Conservation (phyloP, 2,797 vertebrate genomes). For the Pampus argenteus region DNA sequence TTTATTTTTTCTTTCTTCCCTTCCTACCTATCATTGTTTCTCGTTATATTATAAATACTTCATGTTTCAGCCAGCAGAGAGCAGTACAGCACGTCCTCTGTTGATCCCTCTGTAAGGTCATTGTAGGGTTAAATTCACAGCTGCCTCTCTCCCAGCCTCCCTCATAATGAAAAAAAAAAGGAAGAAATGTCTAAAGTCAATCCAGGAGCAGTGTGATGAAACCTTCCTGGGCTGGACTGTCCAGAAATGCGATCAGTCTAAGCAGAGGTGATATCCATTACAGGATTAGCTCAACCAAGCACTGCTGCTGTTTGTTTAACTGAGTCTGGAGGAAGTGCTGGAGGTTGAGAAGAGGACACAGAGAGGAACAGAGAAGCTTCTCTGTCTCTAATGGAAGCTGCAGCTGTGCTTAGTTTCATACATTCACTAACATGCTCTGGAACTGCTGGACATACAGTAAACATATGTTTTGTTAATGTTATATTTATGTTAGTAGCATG, state of each 20-base stretch:
- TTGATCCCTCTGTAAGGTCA: background rate
- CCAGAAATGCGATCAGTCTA: slow-evolving; percentile 33
- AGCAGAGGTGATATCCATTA: slow-evolving; percentile 46
- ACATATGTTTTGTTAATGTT: too few relatives aligned
- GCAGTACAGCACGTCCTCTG: background rate
- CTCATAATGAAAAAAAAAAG: slow-evolving; percentile 1
- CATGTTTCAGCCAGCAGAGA: background rate
- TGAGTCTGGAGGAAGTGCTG: slow-evolving; percentile 27
- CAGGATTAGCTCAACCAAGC: slow-evolving; percentile 52
- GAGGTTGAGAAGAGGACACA: slow-evolving; percentile 14
- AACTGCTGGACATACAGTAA: background rate
- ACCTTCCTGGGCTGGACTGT: background rate
- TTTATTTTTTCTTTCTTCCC: too few relatives aligned
- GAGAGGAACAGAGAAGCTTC: slow-evolving; percentile 2
- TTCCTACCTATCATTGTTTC: too few relatives aligned
- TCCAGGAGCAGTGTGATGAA: slow-evolving; percentile 25
- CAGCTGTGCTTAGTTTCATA: background rate
- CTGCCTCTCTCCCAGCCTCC: background rate
- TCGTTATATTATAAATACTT: too few relatives aligned
- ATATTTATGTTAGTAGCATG: too few relatives aligned
- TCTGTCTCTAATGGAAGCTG: background rate
- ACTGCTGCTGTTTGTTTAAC: slow-evolving; percentile 48
- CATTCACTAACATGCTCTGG: background rate
- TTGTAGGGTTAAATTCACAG: slow-evolving; percentile 11
- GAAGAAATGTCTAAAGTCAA: slow-evolving; percentile 12